Evolutionary conservation across 2,888 invertebrate species (phyloP).

Genomic region (Pseudococcus longispinus): DNA sequence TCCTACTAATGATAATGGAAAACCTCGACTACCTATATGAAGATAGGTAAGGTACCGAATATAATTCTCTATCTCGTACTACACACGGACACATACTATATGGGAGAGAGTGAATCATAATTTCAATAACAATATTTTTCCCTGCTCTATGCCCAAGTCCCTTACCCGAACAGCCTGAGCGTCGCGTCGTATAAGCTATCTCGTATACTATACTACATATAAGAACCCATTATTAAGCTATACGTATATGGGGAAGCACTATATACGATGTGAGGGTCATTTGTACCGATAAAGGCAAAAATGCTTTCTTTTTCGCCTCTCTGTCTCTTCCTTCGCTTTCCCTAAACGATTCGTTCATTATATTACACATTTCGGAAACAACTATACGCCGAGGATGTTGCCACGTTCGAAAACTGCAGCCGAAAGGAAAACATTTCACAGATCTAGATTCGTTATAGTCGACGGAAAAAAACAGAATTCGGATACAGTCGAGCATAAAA

Average conservation of each 20-base stretch:
- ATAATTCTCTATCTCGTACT: not conserved
- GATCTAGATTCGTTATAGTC: not conserved
- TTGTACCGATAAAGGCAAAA: constrained; percentile 2
- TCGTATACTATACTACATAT: no score
- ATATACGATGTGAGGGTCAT: not conserved
- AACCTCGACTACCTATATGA: not conserved
- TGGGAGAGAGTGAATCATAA: constrained; percentile 11
- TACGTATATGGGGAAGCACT: not conserved
- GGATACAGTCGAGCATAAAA: no score
- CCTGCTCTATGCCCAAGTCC: not conserved
- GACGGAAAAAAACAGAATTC: no score
- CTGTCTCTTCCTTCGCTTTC: not conserved
- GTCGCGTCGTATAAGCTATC: not conserved
- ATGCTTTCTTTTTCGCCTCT: not conserved
- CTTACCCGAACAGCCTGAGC: not conserved
- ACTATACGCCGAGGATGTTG: not conserved
- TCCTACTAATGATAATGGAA: constrained; percentile 10
- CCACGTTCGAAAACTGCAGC: not conserved
- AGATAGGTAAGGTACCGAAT: not conserved
- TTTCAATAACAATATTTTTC: constrained; percentile 19
- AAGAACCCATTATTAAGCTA: not conserved
- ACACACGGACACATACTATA: not conserved
- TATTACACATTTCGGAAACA: not conserved
- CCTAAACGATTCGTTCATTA: not conserved
- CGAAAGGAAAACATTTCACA: not conserved